Evolutionary conservation across 2,113 vertebrate genomes (phyloP), one percentile per base, ranked within the genome.

Genomic region (Gallinago undulata): DNA sequence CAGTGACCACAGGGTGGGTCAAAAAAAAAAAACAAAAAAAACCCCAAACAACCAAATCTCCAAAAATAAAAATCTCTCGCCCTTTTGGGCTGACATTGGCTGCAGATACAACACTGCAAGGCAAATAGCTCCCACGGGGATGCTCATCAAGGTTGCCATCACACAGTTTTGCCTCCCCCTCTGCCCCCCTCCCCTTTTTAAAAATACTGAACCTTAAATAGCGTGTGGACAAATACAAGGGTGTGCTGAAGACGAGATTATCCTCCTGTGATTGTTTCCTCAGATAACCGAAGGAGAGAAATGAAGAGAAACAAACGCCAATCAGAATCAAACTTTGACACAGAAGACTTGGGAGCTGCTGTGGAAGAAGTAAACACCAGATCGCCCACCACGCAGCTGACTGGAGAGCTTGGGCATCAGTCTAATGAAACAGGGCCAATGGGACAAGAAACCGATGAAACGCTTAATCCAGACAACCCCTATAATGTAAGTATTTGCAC

Each of bases 401-500:
- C 60, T 87, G 83, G 76, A 95, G 94, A 96, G 81, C 94, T 96
- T 66, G 95, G 86, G 83, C 96, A 55, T 28, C 97, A 55, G 2
- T 78, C 23, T 48, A 98, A 98, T 22, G 96, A 93, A 73, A 98
- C 95, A 53, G 91, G 90, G 70, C 97, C 97, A 53, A 48, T 94
- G 73, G 85, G 84, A 67, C 98, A 98, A 70, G 98, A 98, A 63
- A 97, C 87, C 0, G 96, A 98, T 31, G 97, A 98, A 31, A 94
- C 96, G 2, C 98, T 98, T 96, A 99, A 99, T 88, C 99, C 99
- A 2, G 98, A 99, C 62, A 99, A 99, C 91, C 99, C 99, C 27
- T 99, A 99, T 63, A 98, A 99, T 2, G 99, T 99, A 97, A 98
- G 99, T 96, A 76, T 75, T 64, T 37, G 11, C 56, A 66, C 21